Conservation (phyloP, 2,888 invertebrate genomes). For the Elegia similella region DNA sequence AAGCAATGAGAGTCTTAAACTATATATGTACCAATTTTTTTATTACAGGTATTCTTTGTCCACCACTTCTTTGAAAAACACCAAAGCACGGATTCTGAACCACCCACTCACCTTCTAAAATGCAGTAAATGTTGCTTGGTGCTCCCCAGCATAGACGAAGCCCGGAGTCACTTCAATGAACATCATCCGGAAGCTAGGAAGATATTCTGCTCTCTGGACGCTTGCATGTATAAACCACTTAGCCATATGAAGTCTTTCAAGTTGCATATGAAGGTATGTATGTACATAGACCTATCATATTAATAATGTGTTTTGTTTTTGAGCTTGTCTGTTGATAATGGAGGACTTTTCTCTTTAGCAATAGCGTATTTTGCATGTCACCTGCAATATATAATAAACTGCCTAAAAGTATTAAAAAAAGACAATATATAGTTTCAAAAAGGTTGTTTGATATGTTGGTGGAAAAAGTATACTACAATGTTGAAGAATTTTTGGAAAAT, state of each 20-base stretch:
- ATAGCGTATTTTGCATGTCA: no score
- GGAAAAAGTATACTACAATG: no score
- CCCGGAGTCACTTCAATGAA: slow-evolving; percentile 59
- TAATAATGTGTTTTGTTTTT: background rate
- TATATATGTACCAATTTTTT: no score
- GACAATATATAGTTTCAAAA: no score
- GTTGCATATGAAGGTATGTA: slow-evolving; percentile 69
- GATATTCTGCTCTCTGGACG: slow-evolving; percentile 61
- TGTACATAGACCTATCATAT: no score
- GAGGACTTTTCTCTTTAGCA: no score
- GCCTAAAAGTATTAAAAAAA: no score
- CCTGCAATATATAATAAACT: no score
- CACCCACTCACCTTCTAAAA: slow-evolving; percentile 52
- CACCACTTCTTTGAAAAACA: slow-evolving; percentile 65
- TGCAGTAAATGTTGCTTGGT: slow-evolving; percentile 65
- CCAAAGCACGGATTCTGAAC: slow-evolving; percentile 28
- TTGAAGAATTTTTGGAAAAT: no score
- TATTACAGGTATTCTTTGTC: slow-evolving; percentile 60
- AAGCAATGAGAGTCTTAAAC: no score
- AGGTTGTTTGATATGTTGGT: no score
- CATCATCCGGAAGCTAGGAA: slow-evolving; percentile 63
- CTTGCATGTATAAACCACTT: slow-evolving; percentile 66
- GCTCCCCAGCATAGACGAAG: slow-evolving; percentile 48
- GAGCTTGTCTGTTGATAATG: no score
- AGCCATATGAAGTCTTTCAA: slow-evolving; percentile 68